Evolutionary conservation across 30 jellyfish, hydroid and myxozoan species (phyloP).

Genomic region (Turritopsis rubra): DNA sequence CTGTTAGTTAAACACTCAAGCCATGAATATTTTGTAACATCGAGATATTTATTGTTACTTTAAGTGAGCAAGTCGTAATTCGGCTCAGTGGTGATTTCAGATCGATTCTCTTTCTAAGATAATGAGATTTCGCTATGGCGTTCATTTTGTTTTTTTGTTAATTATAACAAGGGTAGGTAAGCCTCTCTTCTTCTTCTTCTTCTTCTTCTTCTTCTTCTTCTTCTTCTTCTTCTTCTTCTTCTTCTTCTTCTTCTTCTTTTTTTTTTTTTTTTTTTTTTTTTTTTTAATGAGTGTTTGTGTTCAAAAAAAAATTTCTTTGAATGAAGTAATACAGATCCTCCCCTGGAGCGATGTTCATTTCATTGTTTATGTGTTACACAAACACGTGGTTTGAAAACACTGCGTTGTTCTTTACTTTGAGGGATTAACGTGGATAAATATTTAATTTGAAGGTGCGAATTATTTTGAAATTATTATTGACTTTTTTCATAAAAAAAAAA

Average conservation of each 20-base stretch:
- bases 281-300: not conserved
- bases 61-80: not conserved
- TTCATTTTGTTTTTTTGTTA: too few species aligned
- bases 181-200: too few species aligned
- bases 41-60: not conserved
- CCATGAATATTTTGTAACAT: too few species aligned
- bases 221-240: too few species aligned
- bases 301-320: not conserved
- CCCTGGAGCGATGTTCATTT: not conserved
- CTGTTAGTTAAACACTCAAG: too few species aligned
- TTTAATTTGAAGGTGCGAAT: not conserved
- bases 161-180: too few species aligned
- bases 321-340: not conserved
- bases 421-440: not conserved
- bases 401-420: not conserved
- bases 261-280: too few species aligned
- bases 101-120: not conserved
- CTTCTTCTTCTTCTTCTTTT: too few species aligned
- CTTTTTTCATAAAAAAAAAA: not conserved
- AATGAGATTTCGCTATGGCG: not conserved
- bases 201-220: too few species aligned
- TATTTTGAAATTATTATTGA: not conserved
- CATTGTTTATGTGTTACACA: not conserved
- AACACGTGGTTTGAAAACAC: not conserved
- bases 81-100: not conserved